These are phyloP conservation scores for Orcinus orca DNA, from an alignment of 2,113 vertebrate species.

Conservation along the genomic window DNA sequence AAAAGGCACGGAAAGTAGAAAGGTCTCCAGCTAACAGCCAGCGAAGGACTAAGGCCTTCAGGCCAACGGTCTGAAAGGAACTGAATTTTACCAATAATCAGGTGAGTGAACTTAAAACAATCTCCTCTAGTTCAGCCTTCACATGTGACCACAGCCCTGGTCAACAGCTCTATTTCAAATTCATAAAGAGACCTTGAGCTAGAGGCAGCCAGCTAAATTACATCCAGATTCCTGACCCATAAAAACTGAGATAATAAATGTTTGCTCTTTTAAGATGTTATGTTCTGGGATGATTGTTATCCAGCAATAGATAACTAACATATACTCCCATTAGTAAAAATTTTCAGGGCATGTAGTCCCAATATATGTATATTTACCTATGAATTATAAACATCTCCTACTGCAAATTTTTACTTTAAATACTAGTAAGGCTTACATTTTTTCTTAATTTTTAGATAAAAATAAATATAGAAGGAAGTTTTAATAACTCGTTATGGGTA, in stretches of 20 bases:
- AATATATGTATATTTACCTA: background rate
- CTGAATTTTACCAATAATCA: background rate
- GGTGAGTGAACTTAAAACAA: background rate
- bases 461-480: background rate
- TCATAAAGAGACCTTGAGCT: background rate
- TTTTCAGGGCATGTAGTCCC: background rate
- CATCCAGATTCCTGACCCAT: background rate
- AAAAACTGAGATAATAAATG: background rate
- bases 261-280: background rate
- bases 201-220: background rate
- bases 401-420: background rate
- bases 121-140: fast-evolving
- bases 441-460: background rate
- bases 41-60: background rate
- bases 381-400: background rate
- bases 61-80: background rate
- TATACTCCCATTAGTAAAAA: background rate
- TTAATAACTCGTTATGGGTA: background rate
- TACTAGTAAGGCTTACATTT: background rate
- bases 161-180: background rate
- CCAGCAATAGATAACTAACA: background rate
- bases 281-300: background rate
- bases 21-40: background rate
- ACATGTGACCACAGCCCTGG: background rate
- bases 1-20: background rate